Percentiles rank a stretch among this genome's conserved stretches.
phyloP scores from a whole-genome alignment of 2,888 invertebrate genomes.

The Patella depressa region DNA sequence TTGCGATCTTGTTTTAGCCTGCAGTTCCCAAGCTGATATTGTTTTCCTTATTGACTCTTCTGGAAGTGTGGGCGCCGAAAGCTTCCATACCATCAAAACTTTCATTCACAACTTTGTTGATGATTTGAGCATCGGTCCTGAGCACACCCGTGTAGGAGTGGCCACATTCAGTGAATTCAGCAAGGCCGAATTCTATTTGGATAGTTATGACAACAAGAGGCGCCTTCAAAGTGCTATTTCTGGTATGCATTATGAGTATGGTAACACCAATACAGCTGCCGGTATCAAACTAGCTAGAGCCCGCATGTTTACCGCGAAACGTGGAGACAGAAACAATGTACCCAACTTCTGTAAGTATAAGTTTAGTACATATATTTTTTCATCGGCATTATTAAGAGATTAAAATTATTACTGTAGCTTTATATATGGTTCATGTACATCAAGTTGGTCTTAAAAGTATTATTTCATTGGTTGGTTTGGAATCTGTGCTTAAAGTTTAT shows the following conservation, averaged over 20 bases:
- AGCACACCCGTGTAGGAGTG: slow-evolving; percentile 55
- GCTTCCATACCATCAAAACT: slow-evolving; percentile 54
- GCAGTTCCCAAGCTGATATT: slow-evolving; percentile 54
- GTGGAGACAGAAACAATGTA: slow-evolving; percentile 53
- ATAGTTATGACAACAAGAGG: slow-evolving; percentile 48
- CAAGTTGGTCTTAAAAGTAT: no score
- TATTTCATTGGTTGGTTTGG: no score
- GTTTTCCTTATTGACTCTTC: slow-evolving; percentile 62
- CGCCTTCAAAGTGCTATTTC: slow-evolving; percentile 61
- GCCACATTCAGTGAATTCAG: slow-evolving; percentile 55
- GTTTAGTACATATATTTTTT: no score
- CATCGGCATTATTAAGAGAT: no score
- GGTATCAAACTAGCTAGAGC: slow-evolving; percentile 56
- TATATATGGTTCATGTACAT: no score
- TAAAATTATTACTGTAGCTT: no score
- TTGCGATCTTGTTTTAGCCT: slow-evolving; percentile 41
- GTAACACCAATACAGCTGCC: slow-evolving; percentile 64
- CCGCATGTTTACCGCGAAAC: slow-evolving; percentile 43
- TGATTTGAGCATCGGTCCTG: slow-evolving; percentile 50
- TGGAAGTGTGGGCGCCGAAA: slow-evolving; percentile 58
- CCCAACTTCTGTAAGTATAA: slow-evolving; percentile 55
- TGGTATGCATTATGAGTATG: slow-evolving; percentile 58
- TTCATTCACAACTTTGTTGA: slow-evolving; percentile 53
- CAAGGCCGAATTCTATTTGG: slow-evolving; percentile 55
- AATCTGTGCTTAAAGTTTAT: no score